Base-by-base conservation (phyloP, 2,888 invertebrate species). In the Harpagoxenus sublaevis region DNA sequence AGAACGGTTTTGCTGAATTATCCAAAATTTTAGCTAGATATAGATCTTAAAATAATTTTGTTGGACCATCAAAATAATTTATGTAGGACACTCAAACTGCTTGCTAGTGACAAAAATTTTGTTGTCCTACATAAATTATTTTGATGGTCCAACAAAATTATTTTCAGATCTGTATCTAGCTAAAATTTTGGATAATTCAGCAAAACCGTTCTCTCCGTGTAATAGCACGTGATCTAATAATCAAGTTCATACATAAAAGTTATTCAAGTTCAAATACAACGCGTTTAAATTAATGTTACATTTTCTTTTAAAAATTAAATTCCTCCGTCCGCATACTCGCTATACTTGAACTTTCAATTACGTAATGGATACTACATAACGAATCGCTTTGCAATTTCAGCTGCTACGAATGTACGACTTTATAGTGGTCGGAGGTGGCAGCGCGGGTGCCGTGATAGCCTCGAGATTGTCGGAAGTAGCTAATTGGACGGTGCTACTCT, bases 391-490 rank as follows among this genome's bases (percentile, higher is more conserved):
- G 10, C 57, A 18, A 53, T 87, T 89, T 18, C 83, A 92, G 98
- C 95, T 98, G 89, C 95, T 96, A 92, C 96, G 97, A 85, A 97
- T 97, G 94, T 98, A 98, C 96, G 98, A 98, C 95, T 99, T 98
- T 94, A 96, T 98, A 91, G 96, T 98, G 92, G 96, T 98, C 83
- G 98, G 98, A 63, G 98, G 97, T 23, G 98, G 98, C 55, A 98
- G 98, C 8, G 98, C 98, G 0, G 98, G 98, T 42, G 98, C 98
- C 3, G 98, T 98, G 74, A 96, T 98, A 71, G 98, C 98, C 75
- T 98, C 97, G 88, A 96, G 98, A 35, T 96, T 98, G 86, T 98
- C 98, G 6, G 98, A 98, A 95, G 96, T 97, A 75, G 96, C 96
- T 89, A 97, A 98, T 94, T 98, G 98, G 98, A 97, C 97, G 8